Evolutionary conservation across 1,140 invertebrate genomes (phyloP), one percentile per base, ranked within the genome.

Genomic region (Himalopsyche phryganea): DNA sequence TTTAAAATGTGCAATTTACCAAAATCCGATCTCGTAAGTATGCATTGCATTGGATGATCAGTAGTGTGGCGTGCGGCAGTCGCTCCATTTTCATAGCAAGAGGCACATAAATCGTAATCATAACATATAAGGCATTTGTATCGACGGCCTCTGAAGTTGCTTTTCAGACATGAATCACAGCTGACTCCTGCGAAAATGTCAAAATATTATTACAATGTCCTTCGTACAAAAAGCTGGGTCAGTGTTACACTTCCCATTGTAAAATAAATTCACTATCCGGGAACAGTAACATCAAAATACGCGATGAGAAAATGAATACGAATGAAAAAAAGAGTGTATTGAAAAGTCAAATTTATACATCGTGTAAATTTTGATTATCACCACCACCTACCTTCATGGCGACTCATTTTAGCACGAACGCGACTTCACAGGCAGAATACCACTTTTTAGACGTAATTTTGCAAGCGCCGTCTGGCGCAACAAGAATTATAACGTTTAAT

Each of bases 51-150:
- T 57, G 96, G 92, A 82, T 98, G 96, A 78, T 97, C 92, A 66
- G 90, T 88, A 60, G 90, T 89, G 76, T 98, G 96, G 66, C 93
- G 85, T 51, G 93, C 92, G 65, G 91, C 94, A 51, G 90, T 94
- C 44, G 91, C 92, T 68, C 94, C 93, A 69, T 88, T 87, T 74
- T 98, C 95, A 78, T 94, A 98, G 78, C 96, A 98, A 67, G 86
- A 87, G 68, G 93, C 90, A 83, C 96, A 98, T 66, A 98, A 84
- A 82, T 98, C 96, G 83, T 98, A 98, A 82, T 98, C 96, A 77
- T 95, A 98, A 79, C 96, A 98, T 67, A 98, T 89, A 73, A 98
- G 85, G 83, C 96, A 98, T 85, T 98, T 98, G 78, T 96, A 98
- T 69, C 96, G 87, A 74, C 92, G 88, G 68, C 95, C 95, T 76